Evolutionary conservation across 2,888 invertebrate species (phyloP).

Genomic region (Drosophila nr. perissopoda): DNA sequence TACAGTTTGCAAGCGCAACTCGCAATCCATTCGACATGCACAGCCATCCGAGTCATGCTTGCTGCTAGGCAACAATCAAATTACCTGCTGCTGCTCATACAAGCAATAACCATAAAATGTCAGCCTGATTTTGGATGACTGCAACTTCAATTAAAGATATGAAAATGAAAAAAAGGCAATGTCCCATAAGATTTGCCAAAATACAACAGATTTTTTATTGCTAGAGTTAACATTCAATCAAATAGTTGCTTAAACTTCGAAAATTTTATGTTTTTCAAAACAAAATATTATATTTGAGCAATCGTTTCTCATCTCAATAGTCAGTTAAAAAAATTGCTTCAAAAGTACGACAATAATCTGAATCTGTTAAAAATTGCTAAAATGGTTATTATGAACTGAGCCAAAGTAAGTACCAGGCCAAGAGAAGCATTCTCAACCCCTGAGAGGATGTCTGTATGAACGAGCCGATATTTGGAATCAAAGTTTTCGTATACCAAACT

Average conservation of each 20-base stretch:
- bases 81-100: constrained; percentile 7
- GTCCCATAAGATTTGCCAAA: neutral
- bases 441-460: neutral
- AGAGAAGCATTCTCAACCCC: neutral
- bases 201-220: neutral
- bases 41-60: constrained; percentile 16
- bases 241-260: neutral
- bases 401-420: neutral
- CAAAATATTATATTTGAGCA: neutral
- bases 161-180: neutral
- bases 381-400: neutral
- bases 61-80: constrained; percentile 29
- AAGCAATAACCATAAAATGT: neutral
- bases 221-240: neutral
- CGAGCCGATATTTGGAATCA: neutral
- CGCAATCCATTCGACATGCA: constrained; percentile 47
- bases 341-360: neutral
- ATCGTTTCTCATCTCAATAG: neutral
- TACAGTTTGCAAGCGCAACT: constrained; percentile 45
- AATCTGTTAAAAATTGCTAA: neutral
- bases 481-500: neutral
- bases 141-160: neutral
- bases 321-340: neutral
- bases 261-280: neutral
- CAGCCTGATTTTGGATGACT: neutral